These are phyloP conservation scores for Atherinomorus stipes DNA, from an alignment of 2,113 vertebrate genomes.

Conservation along the genomic window DNA sequence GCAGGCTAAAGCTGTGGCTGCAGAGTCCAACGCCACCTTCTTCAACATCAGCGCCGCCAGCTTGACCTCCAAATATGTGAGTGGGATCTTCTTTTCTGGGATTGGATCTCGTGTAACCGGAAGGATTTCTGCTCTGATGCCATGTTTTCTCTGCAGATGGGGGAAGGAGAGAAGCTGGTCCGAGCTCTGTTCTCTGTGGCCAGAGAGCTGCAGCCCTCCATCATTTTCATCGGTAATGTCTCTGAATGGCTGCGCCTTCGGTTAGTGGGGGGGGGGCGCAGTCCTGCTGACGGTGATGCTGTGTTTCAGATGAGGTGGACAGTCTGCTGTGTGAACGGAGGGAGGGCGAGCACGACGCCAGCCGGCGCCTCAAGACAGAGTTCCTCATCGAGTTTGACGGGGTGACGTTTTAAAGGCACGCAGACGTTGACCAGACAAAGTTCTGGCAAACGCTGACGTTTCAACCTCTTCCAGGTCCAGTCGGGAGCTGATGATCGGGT, in stretches of 20 bases:
- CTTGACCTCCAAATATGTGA: conserved; percentile 98
- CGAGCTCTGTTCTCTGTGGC: conserved; percentile 92
- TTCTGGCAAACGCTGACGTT: not conserved
- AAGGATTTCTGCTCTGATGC: not conserved
- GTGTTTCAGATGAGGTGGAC: conserved; percentile 90
- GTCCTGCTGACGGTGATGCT: not conserved
- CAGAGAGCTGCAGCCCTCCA: conserved; percentile 91
- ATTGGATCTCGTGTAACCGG: not conserved
- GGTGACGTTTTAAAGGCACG: not conserved
- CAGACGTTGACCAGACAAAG: not conserved
- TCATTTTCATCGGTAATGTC: conserved; percentile 91
- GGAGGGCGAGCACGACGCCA: conserved; percentile 93
- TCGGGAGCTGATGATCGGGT: conserved; percentile 90
- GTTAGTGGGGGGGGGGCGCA: too few species aligned
- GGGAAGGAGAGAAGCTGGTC: conserved; percentile 93
- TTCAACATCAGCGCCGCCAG: conserved; percentile 98
- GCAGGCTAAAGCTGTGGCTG: conserved; percentile 97
- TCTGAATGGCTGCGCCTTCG: not conserved
- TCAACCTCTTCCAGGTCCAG: conserved; percentile 82
- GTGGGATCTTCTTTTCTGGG: conserved; percentile 34
- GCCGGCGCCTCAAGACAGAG: conserved; percentile 91
- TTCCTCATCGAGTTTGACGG: conserved; percentile 95
- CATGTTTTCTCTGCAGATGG: conserved; percentile 80
- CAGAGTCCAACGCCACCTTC: conserved; percentile 95
- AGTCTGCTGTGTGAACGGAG: conserved; percentile 92